Percentiles rank a stretch among this genome's conserved stretches.
Evolutionary conservation across 2,113 vertebrate genomes (phyloP).

Genomic region (Percina caprodes): DNA sequence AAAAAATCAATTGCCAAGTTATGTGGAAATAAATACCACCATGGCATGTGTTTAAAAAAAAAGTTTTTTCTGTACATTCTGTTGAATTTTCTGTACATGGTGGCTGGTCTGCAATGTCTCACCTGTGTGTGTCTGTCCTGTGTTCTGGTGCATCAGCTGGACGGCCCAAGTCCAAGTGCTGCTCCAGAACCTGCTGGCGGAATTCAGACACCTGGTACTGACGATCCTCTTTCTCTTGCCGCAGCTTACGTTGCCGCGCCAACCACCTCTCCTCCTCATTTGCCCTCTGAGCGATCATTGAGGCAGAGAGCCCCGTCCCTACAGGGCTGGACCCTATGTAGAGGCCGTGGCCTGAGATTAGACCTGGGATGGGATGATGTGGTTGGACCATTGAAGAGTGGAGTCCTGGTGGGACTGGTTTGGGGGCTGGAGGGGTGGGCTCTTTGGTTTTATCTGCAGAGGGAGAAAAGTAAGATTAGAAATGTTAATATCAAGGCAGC

Average conservation of each 20-base stretch:
- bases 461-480: not conserved
- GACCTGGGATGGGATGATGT: conserved; percentile 89
- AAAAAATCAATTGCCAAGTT: not conserved
- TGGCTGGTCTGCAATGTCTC: conserved; percentile 23
- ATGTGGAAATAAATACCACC: not conserved
- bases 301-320: conserved; percentile 81
- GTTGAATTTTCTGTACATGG: not conserved
- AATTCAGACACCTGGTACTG: conserved; percentile 98
- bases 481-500: not conserved
- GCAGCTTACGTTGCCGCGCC: conserved; percentile 93
- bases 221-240: conserved; percentile 97
- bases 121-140: conserved; percentile 91
- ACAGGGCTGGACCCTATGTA: conserved; percentile 87
- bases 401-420: conserved; percentile 89
- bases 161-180: conserved; percentile 94
- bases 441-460: conserved; percentile 96
- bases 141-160: conserved; percentile 85
- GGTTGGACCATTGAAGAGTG: conserved; percentile 83
- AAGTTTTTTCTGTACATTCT: not conserved
- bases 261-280: conserved; percentile 98
- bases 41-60: not conserved
- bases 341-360: conserved; percentile 89
- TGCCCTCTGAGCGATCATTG: conserved; percentile 91
- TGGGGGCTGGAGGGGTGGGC: conserved; percentile 85
- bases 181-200: conserved; percentile 96